Evolutionary conservation across 2,113 vertebrate species (phyloP), one percentile per base, ranked within the genome.

Genomic region (Malaclemys terrapin): DNA sequence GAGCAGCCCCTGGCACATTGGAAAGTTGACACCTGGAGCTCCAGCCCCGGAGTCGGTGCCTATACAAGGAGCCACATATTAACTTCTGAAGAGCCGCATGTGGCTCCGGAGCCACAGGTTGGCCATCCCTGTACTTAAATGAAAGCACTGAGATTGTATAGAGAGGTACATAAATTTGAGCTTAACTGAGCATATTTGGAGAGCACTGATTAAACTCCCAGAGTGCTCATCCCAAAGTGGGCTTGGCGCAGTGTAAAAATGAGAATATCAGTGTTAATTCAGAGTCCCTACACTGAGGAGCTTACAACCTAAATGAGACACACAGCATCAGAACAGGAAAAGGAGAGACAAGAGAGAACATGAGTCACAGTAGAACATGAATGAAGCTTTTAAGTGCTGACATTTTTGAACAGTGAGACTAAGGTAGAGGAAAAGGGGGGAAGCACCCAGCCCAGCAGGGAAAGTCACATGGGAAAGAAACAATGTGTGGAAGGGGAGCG

Each of bases 331-430:
- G 90, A 53, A 84, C 35, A 19, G 94, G 96, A 94, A 96, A 97
- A 97, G 94, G 62, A 88, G 96, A 95, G 95, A 97, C 96, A 94
- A 93, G 96, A 82, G 90, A 94, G 35, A 94, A 94, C 95, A 93
- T 84, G 8, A 95, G 94, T 76, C 24, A 17, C 14, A 93, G 82
- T 10, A 13, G 89, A 49, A 90, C 91, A 89, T 91, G 94, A 85
- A 94, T 42, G 42, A 89, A 76, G 75, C 75, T 76, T 47, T 14
- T 47, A 76, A 94, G 59, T 93, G 6, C 8, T 53, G 8, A 92
- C 83, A 86, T 96, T 93, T 93, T 31, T 76, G 10, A 72, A 45
- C 38, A 75, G 72, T 7, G 38, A 93, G 76, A 91, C 84, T 11
- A 57, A 94, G 47, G 56, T 49, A 86, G 93, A 80, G 38, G 88